A percentile compares a stretch with the other conserved stretches of the same genome.
Conservation (phyloP, 2,888 invertebrate genomes). For the Apocheima hispidaria region DNA sequence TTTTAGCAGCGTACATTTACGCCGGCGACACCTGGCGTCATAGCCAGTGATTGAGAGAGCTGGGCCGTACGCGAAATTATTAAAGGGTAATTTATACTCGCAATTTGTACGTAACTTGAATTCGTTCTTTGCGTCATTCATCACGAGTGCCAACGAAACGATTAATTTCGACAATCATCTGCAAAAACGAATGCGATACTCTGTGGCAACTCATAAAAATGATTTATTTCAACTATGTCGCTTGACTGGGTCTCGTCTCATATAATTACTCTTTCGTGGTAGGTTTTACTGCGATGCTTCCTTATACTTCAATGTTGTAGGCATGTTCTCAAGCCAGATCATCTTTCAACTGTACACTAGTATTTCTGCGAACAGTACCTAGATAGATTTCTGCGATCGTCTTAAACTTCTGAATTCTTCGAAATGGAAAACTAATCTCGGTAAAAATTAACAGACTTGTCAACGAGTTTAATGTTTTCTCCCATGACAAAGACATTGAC, state of each 20-base stretch:
- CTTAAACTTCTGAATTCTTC: too few species aligned
- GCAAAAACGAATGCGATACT: constrained; percentile 65
- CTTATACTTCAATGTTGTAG: not conserved
- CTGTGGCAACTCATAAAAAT: constrained; percentile 35
- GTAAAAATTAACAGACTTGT: too few species aligned
- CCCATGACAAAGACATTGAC: too few species aligned
- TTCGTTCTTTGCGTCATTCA: constrained; percentile 83
- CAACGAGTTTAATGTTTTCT: too few species aligned
- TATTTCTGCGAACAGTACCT: too few species aligned
- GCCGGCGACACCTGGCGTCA: constrained; percentile 75
- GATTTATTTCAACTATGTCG: constrained; percentile 35
- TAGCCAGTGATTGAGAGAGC: constrained; percentile 70
- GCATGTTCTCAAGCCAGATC: too few species aligned
- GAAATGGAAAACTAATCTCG: too few species aligned
- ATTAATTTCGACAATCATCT: constrained; percentile 78
- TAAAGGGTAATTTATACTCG: constrained; percentile 84
- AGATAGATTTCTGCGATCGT: too few species aligned
- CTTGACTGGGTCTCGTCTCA: constrained; percentile 19
- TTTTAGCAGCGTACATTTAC: constrained; percentile 75
- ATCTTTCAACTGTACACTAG: too few species aligned
- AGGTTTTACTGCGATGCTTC: not conserved
- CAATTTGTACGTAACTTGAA: constrained; percentile 83
- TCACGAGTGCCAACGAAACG: constrained; percentile 67
- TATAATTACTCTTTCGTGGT: constrained; percentile 28
- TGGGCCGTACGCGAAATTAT: constrained; percentile 79